A percentile compares a stretch with the other conserved stretches of the same genome.
Evolutionary conservation across 2,113 vertebrate species (phyloP).

Genomic region (Nannospalax galili): DNA sequence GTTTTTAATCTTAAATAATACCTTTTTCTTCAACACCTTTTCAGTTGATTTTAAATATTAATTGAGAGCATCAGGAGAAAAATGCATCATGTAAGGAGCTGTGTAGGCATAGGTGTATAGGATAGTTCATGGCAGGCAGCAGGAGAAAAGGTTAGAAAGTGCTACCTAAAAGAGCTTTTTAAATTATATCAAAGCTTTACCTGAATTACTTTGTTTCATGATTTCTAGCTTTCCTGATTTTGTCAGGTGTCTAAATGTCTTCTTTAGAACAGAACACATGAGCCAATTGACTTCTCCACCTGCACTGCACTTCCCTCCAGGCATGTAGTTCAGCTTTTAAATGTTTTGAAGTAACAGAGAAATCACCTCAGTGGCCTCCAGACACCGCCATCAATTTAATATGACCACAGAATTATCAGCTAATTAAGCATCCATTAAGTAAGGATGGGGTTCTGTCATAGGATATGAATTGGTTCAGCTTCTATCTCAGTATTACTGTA

Average conservation of each 20-base stretch:
- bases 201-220: background rate
- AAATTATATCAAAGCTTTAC: background rate
- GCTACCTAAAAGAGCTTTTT: background rate
- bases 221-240: background rate
- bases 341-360: background rate
- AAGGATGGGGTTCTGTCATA: background rate
- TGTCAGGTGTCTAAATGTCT: background rate
- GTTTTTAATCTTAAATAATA: slow-evolving; percentile 54
- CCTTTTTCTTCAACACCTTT: background rate
- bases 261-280: background rate
- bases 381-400: background rate
- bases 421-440: background rate
- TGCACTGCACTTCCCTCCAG: background rate
- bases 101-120: background rate
- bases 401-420: background rate
- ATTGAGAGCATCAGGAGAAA: background rate
- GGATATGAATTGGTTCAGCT: background rate
- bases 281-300: background rate
- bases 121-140: background rate
- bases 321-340: slow-evolving; percentile 7
- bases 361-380: background rate
- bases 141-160: background rate
- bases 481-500: background rate
- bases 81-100: background rate
- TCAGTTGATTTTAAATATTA: background rate